Conservation (phyloP, 2,797 vertebrate genomes). For the Poeciliopsis presidionis region DNA sequence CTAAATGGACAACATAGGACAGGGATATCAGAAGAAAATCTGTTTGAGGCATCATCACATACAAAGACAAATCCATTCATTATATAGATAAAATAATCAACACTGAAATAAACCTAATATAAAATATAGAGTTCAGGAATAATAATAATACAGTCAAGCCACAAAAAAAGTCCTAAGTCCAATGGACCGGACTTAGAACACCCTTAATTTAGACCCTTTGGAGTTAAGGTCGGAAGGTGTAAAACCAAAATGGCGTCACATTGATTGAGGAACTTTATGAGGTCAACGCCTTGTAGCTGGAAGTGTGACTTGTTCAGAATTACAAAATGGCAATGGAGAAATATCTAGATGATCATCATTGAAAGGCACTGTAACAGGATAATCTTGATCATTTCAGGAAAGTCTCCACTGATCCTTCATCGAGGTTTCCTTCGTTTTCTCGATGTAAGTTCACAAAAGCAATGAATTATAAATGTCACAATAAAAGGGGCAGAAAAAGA, state of each 20-base stretch:
- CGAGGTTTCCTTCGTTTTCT: background rate
- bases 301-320: no score
- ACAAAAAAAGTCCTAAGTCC: no score
- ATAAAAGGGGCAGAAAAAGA: background rate
- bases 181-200: background rate
- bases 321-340: no score
- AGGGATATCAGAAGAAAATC: background rate
- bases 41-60: background rate
- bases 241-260: no score
- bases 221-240: no score
- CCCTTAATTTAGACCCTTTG: background rate
- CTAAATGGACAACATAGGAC: background rate
- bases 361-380: background rate
- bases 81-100: background rate
- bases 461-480: background rate
- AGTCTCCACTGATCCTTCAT: background rate
- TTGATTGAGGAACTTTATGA: no score
- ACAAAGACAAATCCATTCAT: background rate
- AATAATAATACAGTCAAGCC: background rate
- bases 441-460: background rate
- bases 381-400: background rate
- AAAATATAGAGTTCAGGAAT: background rate
- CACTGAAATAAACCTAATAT: background rate
- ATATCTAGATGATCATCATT: no score
- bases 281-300: no score